phyloP scores from a whole-genome alignment of 2,797 vertebrate genomes.

The Melanotaenia nigrans region DNA sequence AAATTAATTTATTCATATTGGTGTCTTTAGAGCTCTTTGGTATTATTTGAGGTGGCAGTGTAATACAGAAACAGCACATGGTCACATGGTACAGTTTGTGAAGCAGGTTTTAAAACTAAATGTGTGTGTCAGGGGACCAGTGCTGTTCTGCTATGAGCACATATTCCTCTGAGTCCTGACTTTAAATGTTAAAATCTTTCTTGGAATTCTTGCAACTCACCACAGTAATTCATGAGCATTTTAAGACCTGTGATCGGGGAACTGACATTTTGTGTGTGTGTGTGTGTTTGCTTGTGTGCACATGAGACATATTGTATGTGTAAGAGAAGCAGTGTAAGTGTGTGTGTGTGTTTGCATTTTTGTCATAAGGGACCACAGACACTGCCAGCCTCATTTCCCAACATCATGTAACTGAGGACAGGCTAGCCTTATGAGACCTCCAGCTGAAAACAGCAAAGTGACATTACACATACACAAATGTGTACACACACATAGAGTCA shows the following conservation, averaged over 20 bases:
- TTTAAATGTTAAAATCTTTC: slow-evolving; percentile 71
- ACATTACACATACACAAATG: slow-evolving; percentile 10
- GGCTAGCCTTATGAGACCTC: slow-evolving; percentile 60
- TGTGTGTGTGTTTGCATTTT: slow-evolving; percentile 21
- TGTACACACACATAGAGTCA: slow-evolving; percentile 6
- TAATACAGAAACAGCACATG: slow-evolving; percentile 46
- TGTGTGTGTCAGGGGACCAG: slow-evolving; percentile 52
- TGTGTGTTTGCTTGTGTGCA: slow-evolving; percentile 22
- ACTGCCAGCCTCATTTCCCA: slow-evolving; percentile 69
- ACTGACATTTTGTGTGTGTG: slow-evolving; percentile 21
- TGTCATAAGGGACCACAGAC: slow-evolving; percentile 54
- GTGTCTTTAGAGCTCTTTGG: slow-evolving; percentile 30
- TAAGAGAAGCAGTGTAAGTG: slow-evolving; percentile 8
- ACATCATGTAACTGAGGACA: slow-evolving; percentile 68
- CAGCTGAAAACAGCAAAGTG: slow-evolving; percentile 56
- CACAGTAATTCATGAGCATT: slow-evolving; percentile 69
- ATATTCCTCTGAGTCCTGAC: slow-evolving; percentile 47
- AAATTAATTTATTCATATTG: slow-evolving; percentile 42
- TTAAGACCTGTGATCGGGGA: slow-evolving; percentile 52
- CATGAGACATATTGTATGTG: slow-evolving; percentile 5
- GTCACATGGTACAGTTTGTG: slow-evolving; percentile 59
- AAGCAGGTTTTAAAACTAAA: slow-evolving; percentile 61
- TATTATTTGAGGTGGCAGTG: slow-evolving; percentile 36
- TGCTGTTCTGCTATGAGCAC: slow-evolving; percentile 59
- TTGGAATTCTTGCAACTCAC: slow-evolving; percentile 51